Base-by-base conservation (phyloP, 1,140 invertebrate genomes). In the Antheraea pernyi region DNA sequence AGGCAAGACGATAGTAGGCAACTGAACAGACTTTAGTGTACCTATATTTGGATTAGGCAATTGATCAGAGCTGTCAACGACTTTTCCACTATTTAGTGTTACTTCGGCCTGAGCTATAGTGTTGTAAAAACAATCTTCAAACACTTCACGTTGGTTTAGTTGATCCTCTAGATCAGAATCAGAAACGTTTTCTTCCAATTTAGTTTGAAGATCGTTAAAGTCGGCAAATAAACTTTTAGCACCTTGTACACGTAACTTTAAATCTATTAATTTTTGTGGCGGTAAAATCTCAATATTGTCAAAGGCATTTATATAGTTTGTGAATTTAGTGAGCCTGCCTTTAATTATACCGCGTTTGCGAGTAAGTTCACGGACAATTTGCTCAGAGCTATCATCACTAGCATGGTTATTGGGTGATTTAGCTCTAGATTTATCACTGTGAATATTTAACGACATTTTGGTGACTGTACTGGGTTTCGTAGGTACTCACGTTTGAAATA, bases 1-100 rank as follows among this genome's bases (percentile, higher is more conserved):
- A 65, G 71, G 69, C 5, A 75, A 16, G 62, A 69, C 69, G 10
- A 78, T 73, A 22, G 67, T 59, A 16, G 73, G 76, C 30, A 78
- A 62, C 58, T 73, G 67, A 22, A 69, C 42, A 68, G n/a, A n/a
- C n/a, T n/a, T n/a, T n/a, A 13, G 7, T 3, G 46, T 16, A 46
- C 19, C n/a, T n/a, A n/a, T n/a, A n/a, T n/a, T n/a, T n/a, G n/a
- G n/a, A n/a, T n/a, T n/a, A n/a, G n/a, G n/a, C n/a, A n/a, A n/a
- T n/a, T n/a, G n/a, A n/a, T n/a, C n/a, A n/a, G n/a, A n/a, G n/a
- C n/a, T n/a, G n/a, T n/a, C n/a, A n/a, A n/a, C n/a, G n/a, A n/a
- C n/a, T n/a, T n/a, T n/a, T n/a, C n/a, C 48, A 68, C 53, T 6
- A 7, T 30, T 67, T 67, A 48, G 10, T 65, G 37, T 37, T 11